Base-by-base conservation (phyloP, 1,140 invertebrate species). In the Anoplophora glabripennis region DNA sequence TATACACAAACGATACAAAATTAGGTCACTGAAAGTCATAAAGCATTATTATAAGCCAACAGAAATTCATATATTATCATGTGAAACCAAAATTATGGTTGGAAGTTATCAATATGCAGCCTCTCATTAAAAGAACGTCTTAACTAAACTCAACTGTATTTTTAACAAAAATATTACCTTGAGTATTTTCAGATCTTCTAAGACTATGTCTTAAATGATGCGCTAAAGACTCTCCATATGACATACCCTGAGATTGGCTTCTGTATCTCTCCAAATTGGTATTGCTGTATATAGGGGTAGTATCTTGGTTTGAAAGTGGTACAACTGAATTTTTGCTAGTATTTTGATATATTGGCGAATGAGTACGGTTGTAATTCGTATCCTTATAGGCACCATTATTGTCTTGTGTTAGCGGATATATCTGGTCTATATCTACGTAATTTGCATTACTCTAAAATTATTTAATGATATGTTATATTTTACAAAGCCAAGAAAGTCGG, bases 381-480 rank as follows among this genome's bases (percentile, higher is more conserved):
- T 71, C 65, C 42, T 64, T 68, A 33, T 68, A 70, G 18, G 28
- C 9, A 51, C 53, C 61, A 40, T 51, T 67, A 12, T 66, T 72
- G 4, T 76, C 77, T 47, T 76, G 70, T 15, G 71, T 67, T 66
- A 81, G 72, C 3, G 77, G 74, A 56, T 81, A 80, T 15, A 81
- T 77, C 61, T 81, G 79, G 61, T 81, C 79, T 37, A 81, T 80
- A 60, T 81, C 80, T 0, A 81, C 79, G 63, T 81, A 81, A 60
- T 81, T 81, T 41, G 75, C 77, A 65, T 76, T 79, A 56, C 58
- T 77, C 70, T 73, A 59, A 44, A 69, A 63, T 52, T 35, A 48
- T 57, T 40, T 2, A 53, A 21, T 35, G 34, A 14, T 28, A 59
- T 41, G 35, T 15, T 60, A 34, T 28, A 5, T 52, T 17, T n/a